Evolutionary conservation across 2,113 vertebrate species (phyloP).

Genomic region (Pygoscelis antarcticus): DNA sequence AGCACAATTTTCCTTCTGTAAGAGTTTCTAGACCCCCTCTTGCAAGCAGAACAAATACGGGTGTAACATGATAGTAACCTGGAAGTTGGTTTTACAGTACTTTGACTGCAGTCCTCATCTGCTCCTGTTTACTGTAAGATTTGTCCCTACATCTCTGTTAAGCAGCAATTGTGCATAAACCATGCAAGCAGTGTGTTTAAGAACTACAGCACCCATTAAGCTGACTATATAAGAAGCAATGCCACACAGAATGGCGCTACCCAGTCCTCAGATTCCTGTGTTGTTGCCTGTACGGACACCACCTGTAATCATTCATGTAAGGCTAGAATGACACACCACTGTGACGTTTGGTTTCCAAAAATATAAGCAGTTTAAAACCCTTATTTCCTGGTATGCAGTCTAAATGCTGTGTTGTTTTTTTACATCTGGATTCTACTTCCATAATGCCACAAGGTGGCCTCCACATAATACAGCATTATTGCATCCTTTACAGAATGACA

Average conservation of each 20-base stretch:
- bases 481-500: not conserved
- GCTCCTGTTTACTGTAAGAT: not conserved
- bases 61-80: not conserved
- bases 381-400: not conserved
- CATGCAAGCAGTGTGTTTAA: not conserved
- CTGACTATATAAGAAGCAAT: not conserved
- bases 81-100: not conserved
- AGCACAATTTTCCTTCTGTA: not conserved
- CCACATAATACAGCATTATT: not conserved
- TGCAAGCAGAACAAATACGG: not conserved
- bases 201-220: not conserved
- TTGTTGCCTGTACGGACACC: not conserved
- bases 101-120: not conserved
- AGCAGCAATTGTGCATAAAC: not conserved
- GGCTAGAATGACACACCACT: not conserved
- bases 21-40: not conserved
- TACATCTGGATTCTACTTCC: not conserved
- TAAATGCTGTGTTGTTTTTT: not conserved
- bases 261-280: not conserved
- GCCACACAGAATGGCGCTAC: not conserved
- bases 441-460: slow-evolving; percentile 1
- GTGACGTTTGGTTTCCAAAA: not conserved
- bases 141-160: not conserved
- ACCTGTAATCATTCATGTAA: not conserved
- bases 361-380: not conserved